phyloP scores from a whole-genome alignment of 2,797 vertebrate genomes.

The Xyrichtys novacula region DNA sequence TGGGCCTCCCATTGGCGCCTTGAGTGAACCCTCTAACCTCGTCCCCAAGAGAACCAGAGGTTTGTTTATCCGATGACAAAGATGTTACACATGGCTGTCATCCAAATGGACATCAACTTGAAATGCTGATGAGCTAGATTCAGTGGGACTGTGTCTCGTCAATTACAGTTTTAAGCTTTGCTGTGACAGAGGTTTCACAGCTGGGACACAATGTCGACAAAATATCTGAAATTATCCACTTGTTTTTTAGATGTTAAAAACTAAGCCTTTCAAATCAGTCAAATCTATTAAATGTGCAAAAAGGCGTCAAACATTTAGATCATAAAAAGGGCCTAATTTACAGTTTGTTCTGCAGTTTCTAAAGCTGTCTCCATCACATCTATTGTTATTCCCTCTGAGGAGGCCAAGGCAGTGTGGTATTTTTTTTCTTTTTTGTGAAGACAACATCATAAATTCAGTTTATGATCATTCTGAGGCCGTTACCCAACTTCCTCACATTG shows the following conservation, averaged over 20 bases:
- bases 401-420: not conserved
- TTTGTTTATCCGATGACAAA: constrained; percentile 63
- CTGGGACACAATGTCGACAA: not conserved
- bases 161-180: constrained; percentile 35
- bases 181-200: constrained; percentile 20
- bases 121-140: constrained; percentile 69
- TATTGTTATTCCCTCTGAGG: not conserved
- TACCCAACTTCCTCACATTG: constrained; percentile 10
- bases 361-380: constrained; percentile 1
- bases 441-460: constrained; percentile 47
- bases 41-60: constrained; percentile 47
- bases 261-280: no score
- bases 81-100: constrained; percentile 5
- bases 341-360: constrained; percentile 10
- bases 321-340: not conserved
- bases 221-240: not conserved
- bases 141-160: constrained; percentile 45
- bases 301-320: no score
- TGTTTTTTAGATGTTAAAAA: not conserved
- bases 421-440: not conserved
- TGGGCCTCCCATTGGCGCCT: constrained; percentile 41
- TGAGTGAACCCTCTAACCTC: constrained; percentile 63
- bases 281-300: not conserved
- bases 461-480: constrained; percentile 29
- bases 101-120: constrained; percentile 61